phyloP scores from a whole-genome alignment of 1,140 invertebrate genomes.

The Calliphora vicina region DNA sequence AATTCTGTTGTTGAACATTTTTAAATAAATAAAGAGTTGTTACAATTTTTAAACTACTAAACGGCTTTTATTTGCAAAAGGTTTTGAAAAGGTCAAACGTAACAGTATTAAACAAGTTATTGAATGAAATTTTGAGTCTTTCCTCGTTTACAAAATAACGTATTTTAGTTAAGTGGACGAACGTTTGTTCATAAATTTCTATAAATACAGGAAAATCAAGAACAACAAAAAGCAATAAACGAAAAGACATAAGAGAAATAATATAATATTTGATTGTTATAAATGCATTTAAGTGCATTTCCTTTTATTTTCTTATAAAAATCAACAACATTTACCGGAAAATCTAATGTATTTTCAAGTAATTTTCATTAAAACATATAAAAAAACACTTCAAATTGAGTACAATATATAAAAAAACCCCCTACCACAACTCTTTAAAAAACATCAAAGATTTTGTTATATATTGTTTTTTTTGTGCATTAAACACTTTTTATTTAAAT shows the following conservation, averaged over 20 bases:
- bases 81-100: no score
- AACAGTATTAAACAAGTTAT: no score
- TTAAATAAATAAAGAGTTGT: no score
- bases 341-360: neutral
- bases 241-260: conserved; percentile 7
- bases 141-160: neutral
- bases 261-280: conserved; percentile 25
- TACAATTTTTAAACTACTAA: no score
- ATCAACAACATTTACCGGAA: neutral
- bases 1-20: no score
- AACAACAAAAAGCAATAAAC: neutral
- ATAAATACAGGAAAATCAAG: neutral
- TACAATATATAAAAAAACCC: no score
- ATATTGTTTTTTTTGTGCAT: no score
- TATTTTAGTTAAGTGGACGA: neutral
- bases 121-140: no score
- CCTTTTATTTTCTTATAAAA: conserved; percentile 7
- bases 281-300: conserved; percentile 17
- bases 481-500: neutral
- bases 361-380: neutral
- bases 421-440: neutral
- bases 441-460: neutral
- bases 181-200: neutral
- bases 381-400: neutral
- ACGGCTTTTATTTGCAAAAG: no score